Percentiles rank a stretch among this genome's conserved stretches.
phyloP scores from a whole-genome alignment of 2,888 invertebrate species.

The Schizaphis graminum region DNA sequence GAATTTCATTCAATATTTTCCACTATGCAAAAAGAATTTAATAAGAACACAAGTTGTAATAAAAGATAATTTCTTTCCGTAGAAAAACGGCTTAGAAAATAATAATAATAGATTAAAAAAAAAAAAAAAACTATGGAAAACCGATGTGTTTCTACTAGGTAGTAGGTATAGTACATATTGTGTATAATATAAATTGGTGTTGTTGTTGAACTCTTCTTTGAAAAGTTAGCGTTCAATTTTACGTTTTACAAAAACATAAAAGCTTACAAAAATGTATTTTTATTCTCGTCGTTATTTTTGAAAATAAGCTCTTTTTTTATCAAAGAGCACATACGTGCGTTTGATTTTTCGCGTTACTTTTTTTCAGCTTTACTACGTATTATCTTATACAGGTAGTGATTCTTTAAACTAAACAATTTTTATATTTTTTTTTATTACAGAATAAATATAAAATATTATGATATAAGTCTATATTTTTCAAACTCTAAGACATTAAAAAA shows the following conservation, averaged over 20 bases:
- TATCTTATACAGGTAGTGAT: background rate
- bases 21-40: background rate
- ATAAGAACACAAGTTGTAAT: background rate
- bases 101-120: background rate
- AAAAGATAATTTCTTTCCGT: background rate
- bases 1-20: background rate
- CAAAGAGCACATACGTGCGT: background rate
- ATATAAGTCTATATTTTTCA: background rate
- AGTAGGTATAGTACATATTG: background rate
- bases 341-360: background rate
- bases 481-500: background rate
- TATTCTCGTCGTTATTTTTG: background rate
- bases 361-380: background rate
- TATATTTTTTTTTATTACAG: background rate
- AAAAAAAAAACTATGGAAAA: background rate
- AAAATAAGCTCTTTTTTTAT: slow-evolving; percentile 2
- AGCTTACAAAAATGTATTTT: background rate
- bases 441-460: background rate
- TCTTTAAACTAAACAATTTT: background rate
- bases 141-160: background rate
- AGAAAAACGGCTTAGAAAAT: background rate
- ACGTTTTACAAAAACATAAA: background rate
- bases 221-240: background rate
- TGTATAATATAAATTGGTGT: background rate
- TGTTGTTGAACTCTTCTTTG: background rate